A percentile compares a stretch with the other conserved stretches of the same genome.
Evolutionary conservation across 2,888 invertebrate genomes (phyloP).

Genomic region (Cantharis flavilabris): DNA sequence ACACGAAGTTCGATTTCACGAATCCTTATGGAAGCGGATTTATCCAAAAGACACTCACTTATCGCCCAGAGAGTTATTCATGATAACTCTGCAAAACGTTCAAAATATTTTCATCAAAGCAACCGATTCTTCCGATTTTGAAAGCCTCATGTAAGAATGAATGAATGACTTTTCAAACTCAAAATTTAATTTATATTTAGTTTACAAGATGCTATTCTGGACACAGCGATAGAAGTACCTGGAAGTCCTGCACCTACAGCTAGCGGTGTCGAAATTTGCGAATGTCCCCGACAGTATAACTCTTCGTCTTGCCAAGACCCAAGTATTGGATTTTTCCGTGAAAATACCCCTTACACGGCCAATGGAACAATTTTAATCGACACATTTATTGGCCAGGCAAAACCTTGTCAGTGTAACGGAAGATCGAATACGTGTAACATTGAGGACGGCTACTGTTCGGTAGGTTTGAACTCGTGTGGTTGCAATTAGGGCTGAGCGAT

Average conservation of each 20-base stretch:
- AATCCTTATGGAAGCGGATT: slow-evolving; percentile 72
- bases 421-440: slow-evolving; percentile 78
- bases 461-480: slow-evolving; percentile 53
- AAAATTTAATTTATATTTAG: slow-evolving; percentile 50
- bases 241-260: slow-evolving; percentile 72
- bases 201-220: slow-evolving; percentile 78
- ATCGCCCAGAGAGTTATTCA: slow-evolving; percentile 78
- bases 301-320: slow-evolving; percentile 92
- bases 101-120: slow-evolving; percentile 76
- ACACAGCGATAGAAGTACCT: slow-evolving; percentile 74
- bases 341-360: slow-evolving; percentile 64
- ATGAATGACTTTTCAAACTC: neutral
- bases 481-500: too few species aligned
- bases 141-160: slow-evolving; percentile 60
- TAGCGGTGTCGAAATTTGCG: slow-evolving; percentile 83
- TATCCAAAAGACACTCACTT: slow-evolving; percentile 55
- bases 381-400: slow-evolving; percentile 74
- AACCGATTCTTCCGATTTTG: slow-evolving; percentile 63
- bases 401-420: slow-evolving; percentile 81
- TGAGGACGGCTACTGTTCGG: slow-evolving; percentile 84
- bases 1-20: slow-evolving; percentile 68
- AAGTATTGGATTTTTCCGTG: slow-evolving; percentile 79
- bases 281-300: slow-evolving; percentile 79
- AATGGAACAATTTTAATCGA: slow-evolving; percentile 77
- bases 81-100: slow-evolving; percentile 90